A percentile compares a stretch with the other conserved stretches of the same genome.
phyloP scores from a whole-genome alignment of 1,140 invertebrate genomes.

The Diachasmimorpha longicaudata region DNA sequence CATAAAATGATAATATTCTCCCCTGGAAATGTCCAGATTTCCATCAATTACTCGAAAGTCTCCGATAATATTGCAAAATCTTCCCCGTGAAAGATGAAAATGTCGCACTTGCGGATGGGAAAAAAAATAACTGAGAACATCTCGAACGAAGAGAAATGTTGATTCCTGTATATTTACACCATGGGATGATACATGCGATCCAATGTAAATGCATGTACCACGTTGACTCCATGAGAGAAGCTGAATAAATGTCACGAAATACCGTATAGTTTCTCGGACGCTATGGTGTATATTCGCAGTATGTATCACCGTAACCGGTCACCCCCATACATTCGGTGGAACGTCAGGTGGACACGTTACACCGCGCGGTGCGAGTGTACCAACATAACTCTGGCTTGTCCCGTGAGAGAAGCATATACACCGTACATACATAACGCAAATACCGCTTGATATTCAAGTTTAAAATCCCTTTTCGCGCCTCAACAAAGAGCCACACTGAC shows the following conservation, averaged over 20 bases:
- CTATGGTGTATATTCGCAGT: not conserved
- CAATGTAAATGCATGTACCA: constrained; percentile 1
- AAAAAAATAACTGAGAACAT: too few species aligned
- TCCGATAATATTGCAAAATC: not conserved
- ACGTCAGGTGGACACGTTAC: constrained; percentile 25
- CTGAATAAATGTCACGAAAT: constrained; percentile 9
- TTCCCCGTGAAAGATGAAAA: not conserved
- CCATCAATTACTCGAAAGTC: not conserved
- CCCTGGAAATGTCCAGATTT: not conserved
- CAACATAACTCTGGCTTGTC: constrained; percentile 26
- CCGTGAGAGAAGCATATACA: not conserved
- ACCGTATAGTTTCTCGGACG: not conserved
- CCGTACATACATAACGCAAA: constrained; percentile 18
- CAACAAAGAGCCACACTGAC: not conserved
- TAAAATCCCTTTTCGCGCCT: constrained; percentile 13
- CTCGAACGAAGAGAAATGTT: not conserved
- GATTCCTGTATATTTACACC: not conserved
- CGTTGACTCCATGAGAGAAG: not conserved
- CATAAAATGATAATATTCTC: not conserved
- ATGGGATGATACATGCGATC: not conserved
- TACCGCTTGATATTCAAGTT: constrained; percentile 29
- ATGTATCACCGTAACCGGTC: constrained; percentile 15
- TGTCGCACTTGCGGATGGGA: not conserved
- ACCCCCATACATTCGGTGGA: constrained; percentile 12
- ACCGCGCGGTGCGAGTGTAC: constrained; percentile 15